Evolutionary conservation across 2,797 vertebrate species (phyloP), one percentile per base, ranked within the genome.

Genomic region (Oryzias dopingdopingensis): DNA sequence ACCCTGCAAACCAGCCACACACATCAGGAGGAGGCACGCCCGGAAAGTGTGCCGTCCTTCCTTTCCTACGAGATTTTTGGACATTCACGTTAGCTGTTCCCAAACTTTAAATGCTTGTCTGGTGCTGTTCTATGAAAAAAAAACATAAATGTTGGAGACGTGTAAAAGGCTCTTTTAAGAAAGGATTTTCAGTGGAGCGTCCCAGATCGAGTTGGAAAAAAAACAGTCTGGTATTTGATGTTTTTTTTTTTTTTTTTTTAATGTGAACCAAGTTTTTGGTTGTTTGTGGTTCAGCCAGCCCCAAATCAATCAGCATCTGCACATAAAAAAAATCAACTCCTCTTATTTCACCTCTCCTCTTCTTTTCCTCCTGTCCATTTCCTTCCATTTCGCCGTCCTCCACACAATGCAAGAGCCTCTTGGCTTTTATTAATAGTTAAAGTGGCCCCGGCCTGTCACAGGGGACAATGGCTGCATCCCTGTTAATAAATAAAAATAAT

Each of bases 401-500:
- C 67, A 88, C 86, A 88, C 86, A 84, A 87, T 86, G 86, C 86
- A 85, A 89, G 83, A 87, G 83, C 78, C 54, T 84, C 82, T 88
- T 88, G 79, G 75, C 90, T 93, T 92, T 90, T 92, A 94, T 94
- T 93, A 94, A 95, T 95, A 94, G 92, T 94, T 92, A 93, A 95
- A 95, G 92, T 93, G 92, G 87, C 88, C 91, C 83, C 83, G 76
- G 81, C 75, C 92, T 93, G 91, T 93, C 91, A 91, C 79, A 79
- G 70, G 86, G 88, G 90, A 91, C 89, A 86, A 76, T 90, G 88
- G 90, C 86, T 63, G 88, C 86, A 69, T 88, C 86, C 84, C 86
- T 91, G 90, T 93, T 95, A 93, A 95, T 94, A 94, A 95, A 95
- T 95, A 94, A 93, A 93, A 94, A 93, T 93, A 93, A 94, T 93